Percentiles rank a stretch among this genome's conserved stretches.
phyloP scores from a whole-genome alignment of 2,113 vertebrate genomes.

The Boulengeromyrus knoepffleri region DNA sequence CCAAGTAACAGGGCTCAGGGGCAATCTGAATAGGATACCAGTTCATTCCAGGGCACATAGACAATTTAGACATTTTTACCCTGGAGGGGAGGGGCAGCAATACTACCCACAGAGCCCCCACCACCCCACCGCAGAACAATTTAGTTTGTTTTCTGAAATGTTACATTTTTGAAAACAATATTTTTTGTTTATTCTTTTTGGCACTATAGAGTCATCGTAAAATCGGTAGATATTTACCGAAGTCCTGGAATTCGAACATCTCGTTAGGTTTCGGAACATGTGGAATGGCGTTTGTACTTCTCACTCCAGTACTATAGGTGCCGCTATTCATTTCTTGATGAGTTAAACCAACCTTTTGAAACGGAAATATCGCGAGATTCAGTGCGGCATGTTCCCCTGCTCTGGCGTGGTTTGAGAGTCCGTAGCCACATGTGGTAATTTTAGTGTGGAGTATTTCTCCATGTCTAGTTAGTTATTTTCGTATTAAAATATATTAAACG shows the following conservation, averaged over 20 bases:
- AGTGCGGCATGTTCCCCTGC: neutral
- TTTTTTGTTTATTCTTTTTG: neutral
- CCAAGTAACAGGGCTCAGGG: neutral
- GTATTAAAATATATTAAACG: neutral
- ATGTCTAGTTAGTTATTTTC: neutral
- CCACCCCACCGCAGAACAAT: neutral
- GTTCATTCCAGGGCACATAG: neutral
- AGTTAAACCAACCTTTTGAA: neutral
- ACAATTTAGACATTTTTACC: neutral
- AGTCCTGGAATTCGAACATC: neutral
- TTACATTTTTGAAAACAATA: neutral
- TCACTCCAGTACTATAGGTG: neutral
- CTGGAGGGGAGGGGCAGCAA: neutral
- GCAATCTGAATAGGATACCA: neutral
- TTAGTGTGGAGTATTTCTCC: neutral
- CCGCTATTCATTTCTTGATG: neutral
- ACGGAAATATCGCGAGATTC: conserved; percentile 13
- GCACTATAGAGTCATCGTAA: neutral
- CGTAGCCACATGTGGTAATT: conserved; percentile 1
- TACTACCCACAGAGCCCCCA: neutral
- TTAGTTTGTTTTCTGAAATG: neutral
- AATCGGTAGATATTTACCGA: neutral
- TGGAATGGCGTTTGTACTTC: neutral
- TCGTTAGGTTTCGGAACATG: neutral
- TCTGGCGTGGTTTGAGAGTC: neutral